These are phyloP conservation scores for Morelia viridis DNA, from an alignment of 2,797 vertebrate species.

Conservation along the genomic window DNA sequence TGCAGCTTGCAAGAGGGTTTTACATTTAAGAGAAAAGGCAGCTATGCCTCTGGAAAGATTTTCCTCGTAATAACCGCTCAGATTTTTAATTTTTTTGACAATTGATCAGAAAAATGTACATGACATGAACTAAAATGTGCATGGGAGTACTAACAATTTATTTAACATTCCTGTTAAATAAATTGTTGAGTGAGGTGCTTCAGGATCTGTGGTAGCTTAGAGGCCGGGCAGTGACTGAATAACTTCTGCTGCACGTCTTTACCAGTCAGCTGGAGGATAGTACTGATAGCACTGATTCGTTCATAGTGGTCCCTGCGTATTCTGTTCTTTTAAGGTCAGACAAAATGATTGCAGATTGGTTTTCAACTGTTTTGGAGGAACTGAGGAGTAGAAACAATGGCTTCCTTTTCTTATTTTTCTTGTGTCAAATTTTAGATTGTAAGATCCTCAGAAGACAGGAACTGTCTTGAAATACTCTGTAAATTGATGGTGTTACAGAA, in stretches of 20 bases:
- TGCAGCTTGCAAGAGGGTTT: background rate
- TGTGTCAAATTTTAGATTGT: background rate
- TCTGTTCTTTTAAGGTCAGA: background rate
- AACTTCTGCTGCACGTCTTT: background rate
- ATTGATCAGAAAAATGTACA: background rate
- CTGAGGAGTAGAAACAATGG: background rate
- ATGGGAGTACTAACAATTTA: background rate
- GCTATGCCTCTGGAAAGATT: background rate
- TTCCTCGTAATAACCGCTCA: background rate
- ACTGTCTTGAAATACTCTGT: background rate
- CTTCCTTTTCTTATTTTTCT: background rate
- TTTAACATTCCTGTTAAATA: background rate
- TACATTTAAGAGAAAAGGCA: background rate
- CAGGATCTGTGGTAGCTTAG: background rate
- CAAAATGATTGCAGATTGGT: background rate
- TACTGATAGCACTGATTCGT: background rate
- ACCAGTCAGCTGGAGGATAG: background rate
- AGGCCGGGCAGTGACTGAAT: background rate
- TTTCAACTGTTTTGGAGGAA: background rate
- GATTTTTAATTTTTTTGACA: background rate
- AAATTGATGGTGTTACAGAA: background rate
- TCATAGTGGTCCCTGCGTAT: background rate
- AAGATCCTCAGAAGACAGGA: background rate
- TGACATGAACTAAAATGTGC: background rate
- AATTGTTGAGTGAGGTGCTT: background rate